Base-by-base conservation (phyloP, 1,140 invertebrate genomes). In the Venustaconcha ellipsiformis region DNA sequence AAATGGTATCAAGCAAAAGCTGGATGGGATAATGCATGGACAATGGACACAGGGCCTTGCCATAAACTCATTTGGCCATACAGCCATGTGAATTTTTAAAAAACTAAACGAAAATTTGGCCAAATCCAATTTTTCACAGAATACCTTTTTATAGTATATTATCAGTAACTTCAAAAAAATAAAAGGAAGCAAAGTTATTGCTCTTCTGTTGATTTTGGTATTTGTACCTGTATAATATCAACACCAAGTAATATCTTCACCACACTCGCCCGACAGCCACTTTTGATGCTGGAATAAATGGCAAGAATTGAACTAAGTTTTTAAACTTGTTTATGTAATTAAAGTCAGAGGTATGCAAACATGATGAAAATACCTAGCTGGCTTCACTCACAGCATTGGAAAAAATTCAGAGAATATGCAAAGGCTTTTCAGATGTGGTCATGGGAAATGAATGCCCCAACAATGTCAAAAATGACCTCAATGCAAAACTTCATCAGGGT, bases 221-320 rank as follows among this genome's bases (percentile, higher is more conserved):
- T 23, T 67, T 67, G 55, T 64, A 85, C 83, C 83, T 86, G 84
- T 48, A 86, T 30, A 20, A 66, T n/a, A 66, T 86, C 81, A 56
- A 86, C 67, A 56, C 84, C 84, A 15, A 86, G 66, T 23, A 86
- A 70, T 23, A 86, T 70, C 48, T 80, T 78, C 26, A 85, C 72
- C 23, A 83, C 67, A 80, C 85, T 83, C 68, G 77, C 81, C 62
- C 80, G 84, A 48, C 76, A 48, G 57, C 78, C 59, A 59, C 69
- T 71, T 67, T 71, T 72, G 14, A 76, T 80, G 82, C 83, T 84
- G 72, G 66, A 82, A 76, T 23, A 66, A 17, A 70, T 67, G 30
- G 57, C 72, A 71, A 57, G 64, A 65, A 65, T 6, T 3, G 30
- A 15, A 65, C 20, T 23, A 4, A 11, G 4, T 2, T 65, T 65